Evolutionary conservation across 2,888 invertebrate genomes (phyloP).

Genomic region (Agelastica alni): DNA sequence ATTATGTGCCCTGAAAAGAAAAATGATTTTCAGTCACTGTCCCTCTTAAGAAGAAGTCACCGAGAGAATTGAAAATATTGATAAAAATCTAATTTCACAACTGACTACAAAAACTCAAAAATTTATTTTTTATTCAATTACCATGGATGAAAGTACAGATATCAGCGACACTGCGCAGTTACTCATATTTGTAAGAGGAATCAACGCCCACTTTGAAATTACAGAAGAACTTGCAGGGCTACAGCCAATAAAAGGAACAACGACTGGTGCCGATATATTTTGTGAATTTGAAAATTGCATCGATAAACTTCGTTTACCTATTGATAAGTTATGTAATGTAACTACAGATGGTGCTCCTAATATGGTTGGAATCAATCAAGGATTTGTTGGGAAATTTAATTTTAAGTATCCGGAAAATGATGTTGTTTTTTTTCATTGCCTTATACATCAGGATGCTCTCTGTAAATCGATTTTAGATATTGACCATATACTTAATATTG

Average conservation of each 20-base stretch:
- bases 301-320: background rate
- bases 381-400: background rate
- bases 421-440: constrained; percentile 1
- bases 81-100: no score
- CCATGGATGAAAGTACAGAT: background rate
- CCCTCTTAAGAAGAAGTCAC: no score
- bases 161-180: background rate
- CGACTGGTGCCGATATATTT: no score
- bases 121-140: background rate
- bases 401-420: background rate
- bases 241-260: no score
- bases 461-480: constrained; percentile 1
- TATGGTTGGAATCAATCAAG: background rate
- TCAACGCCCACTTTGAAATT: constrained; percentile 1
- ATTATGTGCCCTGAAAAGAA: constrained; percentile 2
- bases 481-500: constrained; percentile 2
- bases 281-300: background rate
- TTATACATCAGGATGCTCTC: constrained; percentile 1
- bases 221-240: background rate
- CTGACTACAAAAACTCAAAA: no score
- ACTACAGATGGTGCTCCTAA: background rate
- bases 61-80: no score
- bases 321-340: background rate
- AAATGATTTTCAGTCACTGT: constrained; percentile 2
- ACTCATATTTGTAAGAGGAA: constrained; percentile 1